Percentiles rank a stretch among this genome's conserved stretches.
Conservation (phyloP, 2,888 invertebrate species). For the Stomorhina lunata region DNA sequence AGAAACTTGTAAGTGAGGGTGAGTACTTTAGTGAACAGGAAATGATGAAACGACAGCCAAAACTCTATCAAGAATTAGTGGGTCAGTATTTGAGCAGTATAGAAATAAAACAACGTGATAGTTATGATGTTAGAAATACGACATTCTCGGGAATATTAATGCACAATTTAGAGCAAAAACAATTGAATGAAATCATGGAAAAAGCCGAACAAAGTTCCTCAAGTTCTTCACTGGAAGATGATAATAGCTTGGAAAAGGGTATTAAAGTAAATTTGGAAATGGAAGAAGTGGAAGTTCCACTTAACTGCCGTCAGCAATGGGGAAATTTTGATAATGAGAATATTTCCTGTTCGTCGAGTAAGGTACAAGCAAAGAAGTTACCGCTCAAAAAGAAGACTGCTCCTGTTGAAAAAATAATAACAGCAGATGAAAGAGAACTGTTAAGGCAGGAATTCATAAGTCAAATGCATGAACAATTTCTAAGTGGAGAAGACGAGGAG, state of each 20-base stretch:
- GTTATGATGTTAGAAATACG: slow-evolving; percentile 81
- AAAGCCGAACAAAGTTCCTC: slow-evolving; percentile 62
- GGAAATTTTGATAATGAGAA: slow-evolving; percentile 82
- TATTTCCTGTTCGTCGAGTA: slow-evolving; percentile 72
- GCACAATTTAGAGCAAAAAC: slow-evolving; percentile 89
- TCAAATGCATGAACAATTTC: slow-evolving; percentile 91
- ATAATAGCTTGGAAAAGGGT: not conserved
- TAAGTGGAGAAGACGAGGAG: slow-evolving; percentile 89
- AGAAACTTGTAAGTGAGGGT: slow-evolving; percentile 83
- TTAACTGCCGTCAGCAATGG: slow-evolving; percentile 80
- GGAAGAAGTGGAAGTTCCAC: slow-evolving; percentile 72
- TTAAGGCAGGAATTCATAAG: slow-evolving; percentile 90
- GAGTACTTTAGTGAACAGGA: slow-evolving; percentile 94
- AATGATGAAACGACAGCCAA: slow-evolving; percentile 95
- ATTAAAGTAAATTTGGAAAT: slow-evolving; percentile 11
- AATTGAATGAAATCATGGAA: slow-evolving; percentile 82
- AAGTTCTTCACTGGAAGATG: not conserved
- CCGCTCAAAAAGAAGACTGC: not conserved
- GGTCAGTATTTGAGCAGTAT: slow-evolving; percentile 91
- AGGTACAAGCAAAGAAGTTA: slow-evolving; percentile 1
- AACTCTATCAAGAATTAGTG: slow-evolving; percentile 93
- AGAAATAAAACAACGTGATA: slow-evolving; percentile 85
- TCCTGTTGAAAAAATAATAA: slow-evolving; percentile 78
- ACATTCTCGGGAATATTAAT: slow-evolving; percentile 89
- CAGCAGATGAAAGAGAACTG: slow-evolving; percentile 83